Evolutionary conservation across 2,888 invertebrate genomes (phyloP), one percentile per base, ranked within the genome.

Genomic region (Gastracanthus pulcherrimus): DNA sequence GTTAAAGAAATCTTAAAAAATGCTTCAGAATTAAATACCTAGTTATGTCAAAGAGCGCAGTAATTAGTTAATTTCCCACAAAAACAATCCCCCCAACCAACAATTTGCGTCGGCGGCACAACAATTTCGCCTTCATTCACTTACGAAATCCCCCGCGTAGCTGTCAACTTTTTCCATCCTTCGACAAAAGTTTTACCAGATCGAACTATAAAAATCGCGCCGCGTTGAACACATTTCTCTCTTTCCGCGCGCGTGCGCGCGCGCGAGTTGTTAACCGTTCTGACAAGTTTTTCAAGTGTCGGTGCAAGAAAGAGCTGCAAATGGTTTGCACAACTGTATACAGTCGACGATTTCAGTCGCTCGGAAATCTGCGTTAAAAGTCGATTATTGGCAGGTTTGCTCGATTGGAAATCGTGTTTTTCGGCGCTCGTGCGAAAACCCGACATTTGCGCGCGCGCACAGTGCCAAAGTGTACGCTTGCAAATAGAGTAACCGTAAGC

Each of bases 341-440:
- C 3, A n/a, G 7, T 51, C 60, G 11, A 0, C n/a, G 34, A 62
- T 34, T 62, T 62, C 45, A n/a, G 45, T n/a, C 16, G 9, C 45
- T 45, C n/a, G 45, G 31, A 36, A 62, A 36, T 36, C 62, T 4
- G n/a, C n/a, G 62, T 62, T 36, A 62, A 62, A 62, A 62, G 62
- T 62, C 62, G 34, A 36, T 62, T 11, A 34, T 34, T 36, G 62
- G 62, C 62, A 55, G 26, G 26, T 55, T 26, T 11, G 23, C 6
- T 7, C 58, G 58, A 31, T 45, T 45, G 13, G 16, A 45, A 45
- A 45, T 62, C 62, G 62, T 11, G 62, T 36, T 36, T 62, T 62
- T 62, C 19, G 26, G 26, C 19, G 1, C 34, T 1, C 29, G n/a
- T n/a, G 45, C n/a, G 45, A 45, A 45, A 45, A 45, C 45, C 4